Percentiles rank a stretch among this genome's conserved stretches.
Conservation (phyloP, 2,797 vertebrate species). For the Aotus griseimembra region DNA sequence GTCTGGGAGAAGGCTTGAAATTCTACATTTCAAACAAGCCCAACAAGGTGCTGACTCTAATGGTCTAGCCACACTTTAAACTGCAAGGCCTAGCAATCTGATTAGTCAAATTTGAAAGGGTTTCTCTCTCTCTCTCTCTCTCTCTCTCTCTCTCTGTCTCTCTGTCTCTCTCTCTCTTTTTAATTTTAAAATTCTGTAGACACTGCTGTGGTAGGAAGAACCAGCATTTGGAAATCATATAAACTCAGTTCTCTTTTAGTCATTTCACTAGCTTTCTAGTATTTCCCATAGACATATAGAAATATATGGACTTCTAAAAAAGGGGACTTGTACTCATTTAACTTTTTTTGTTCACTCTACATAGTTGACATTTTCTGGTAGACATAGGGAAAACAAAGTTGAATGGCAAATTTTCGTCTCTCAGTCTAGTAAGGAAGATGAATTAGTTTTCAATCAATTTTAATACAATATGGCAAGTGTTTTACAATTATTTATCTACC, state of each 20-base stretch:
- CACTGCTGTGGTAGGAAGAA: background rate
- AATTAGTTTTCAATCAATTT: background rate
- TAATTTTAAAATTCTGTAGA: background rate
- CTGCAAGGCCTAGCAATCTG: background rate
- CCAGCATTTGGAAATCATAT: background rate
- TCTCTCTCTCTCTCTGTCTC: background rate
- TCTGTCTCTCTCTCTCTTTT: background rate
- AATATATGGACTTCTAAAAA: background rate
- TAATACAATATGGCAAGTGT: background rate
- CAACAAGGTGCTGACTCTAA: background rate
- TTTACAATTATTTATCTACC: background rate
- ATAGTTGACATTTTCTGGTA: background rate
- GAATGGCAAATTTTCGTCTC: too few species aligned
- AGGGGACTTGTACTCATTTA: background rate
- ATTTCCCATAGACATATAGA: background rate
- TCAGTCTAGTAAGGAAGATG: background rate
- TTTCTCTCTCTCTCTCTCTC: background rate
- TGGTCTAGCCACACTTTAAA: background rate
- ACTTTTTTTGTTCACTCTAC: background rate
- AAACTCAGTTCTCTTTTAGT: background rate
- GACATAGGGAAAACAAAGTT: background rate
- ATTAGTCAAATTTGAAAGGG: background rate
- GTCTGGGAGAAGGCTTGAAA: background rate
- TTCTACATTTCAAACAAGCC: background rate
- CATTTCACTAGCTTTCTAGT: background rate